Evolutionary conservation across 2,797 vertebrate species (phyloP).

Genomic region (Cryptoblepharus egeriae): DNA sequence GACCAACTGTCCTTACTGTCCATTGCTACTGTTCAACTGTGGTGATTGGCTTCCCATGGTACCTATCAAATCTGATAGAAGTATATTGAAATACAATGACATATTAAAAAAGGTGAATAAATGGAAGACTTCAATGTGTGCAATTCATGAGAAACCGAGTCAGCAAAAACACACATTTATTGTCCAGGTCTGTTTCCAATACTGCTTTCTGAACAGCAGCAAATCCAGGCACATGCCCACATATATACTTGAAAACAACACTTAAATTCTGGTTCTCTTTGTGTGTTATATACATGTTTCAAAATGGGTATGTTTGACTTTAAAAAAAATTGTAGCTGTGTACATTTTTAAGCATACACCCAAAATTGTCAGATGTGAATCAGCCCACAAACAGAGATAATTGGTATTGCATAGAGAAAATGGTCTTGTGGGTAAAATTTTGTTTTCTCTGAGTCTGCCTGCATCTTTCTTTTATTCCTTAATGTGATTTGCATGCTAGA

Average conservation of each 20-base stretch:
- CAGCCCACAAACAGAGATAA: background rate
- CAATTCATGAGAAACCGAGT: no score
- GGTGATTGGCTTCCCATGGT: background rate
- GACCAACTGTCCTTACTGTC: background rate
- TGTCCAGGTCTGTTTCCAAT: no score
- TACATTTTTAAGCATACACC: background rate
- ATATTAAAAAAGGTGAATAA: background rate
- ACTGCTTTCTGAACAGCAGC: no score
- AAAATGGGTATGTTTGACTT: background rate
- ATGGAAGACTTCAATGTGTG: slow-evolving; percentile 12
- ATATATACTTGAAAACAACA: background rate
- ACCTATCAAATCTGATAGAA: slow-evolving; percentile 12
- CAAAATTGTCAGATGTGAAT: background rate
- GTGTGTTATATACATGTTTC: background rate
- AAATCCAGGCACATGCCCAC: background rate
- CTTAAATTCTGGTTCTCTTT: background rate
- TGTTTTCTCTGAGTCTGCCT: background rate
- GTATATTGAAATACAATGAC: background rate
- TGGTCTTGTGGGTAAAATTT: background rate
- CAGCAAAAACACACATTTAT: no score
- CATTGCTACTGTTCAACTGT: background rate
- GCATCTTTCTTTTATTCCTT: background rate
- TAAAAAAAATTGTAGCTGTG: background rate
- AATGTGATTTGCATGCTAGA: background rate
- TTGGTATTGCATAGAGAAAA: background rate